A percentile compares a stretch with the other conserved stretches of the same genome.
Conservation (phyloP, 2,888 invertebrate species). For the Ichneumon xanthorius region DNA sequence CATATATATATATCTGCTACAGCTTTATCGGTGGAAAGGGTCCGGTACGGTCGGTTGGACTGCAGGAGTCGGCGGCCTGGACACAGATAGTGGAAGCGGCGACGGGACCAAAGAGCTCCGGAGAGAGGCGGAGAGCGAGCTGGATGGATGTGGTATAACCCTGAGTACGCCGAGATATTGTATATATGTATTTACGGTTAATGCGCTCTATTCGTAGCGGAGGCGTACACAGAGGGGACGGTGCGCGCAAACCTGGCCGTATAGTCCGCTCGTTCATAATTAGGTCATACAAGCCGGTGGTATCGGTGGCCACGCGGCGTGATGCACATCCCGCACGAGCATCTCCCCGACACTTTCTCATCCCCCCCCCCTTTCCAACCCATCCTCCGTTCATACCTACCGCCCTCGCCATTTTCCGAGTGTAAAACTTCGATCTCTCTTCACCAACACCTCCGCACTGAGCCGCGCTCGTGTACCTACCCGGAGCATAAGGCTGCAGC, state of each 20-base stretch:
- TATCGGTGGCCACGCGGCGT: slow-evolving; percentile 47
- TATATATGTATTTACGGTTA: slow-evolving; percentile 53
- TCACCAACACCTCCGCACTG: slow-evolving; percentile 33
- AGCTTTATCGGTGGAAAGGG: slow-evolving; percentile 66
- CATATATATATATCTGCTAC: slow-evolving; percentile 51
- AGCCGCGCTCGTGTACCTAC: slow-evolving; percentile 32
- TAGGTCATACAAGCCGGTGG: slow-evolving; percentile 75
- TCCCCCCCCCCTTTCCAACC: neutral
- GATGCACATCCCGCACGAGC: slow-evolving; percentile 33
- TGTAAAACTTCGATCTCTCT: slow-evolving; percentile 58
- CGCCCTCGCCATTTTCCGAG: slow-evolving; percentile 48
- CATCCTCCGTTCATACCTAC: neutral
- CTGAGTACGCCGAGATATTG: slow-evolving; percentile 10
- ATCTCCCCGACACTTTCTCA: slow-evolving; percentile 22
- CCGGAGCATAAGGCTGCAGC: slow-evolving; percentile 1
- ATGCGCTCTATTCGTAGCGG: slow-evolving; percentile 67
- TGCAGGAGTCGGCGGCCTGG: slow-evolving; percentile 60
- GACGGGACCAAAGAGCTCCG: slow-evolving; percentile 29
- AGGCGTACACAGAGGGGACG: slow-evolving; percentile 62
- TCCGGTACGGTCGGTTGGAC: slow-evolving; percentile 65
- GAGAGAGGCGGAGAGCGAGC: slow-evolving; percentile 34
- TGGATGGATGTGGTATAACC: slow-evolving; percentile 31
- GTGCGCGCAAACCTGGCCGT: slow-evolving; percentile 55
- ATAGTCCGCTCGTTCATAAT: slow-evolving; percentile 74
- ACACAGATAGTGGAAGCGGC: slow-evolving; percentile 62